These are phyloP conservation scores for Myiotriccus ornatus DNA, from an alignment of 2,797 vertebrate species.

Conservation along the genomic window DNA sequence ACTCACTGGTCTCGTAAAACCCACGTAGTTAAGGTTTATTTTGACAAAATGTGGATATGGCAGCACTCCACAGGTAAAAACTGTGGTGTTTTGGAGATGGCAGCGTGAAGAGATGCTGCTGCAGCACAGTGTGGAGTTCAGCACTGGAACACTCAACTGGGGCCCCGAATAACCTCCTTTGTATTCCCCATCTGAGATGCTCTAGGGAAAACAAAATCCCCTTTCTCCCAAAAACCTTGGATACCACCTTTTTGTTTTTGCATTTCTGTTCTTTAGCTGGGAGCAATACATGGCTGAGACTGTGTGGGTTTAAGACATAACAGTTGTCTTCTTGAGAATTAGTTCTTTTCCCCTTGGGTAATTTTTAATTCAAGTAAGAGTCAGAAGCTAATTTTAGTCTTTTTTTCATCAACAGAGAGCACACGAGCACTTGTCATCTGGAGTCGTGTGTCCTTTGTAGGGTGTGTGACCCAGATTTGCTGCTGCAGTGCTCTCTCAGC, in stretches of 20 bases:
- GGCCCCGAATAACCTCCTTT: not conserved
- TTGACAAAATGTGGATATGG: not conserved
- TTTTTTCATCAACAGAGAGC: constrained; percentile 19
- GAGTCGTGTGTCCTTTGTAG: constrained; percentile 27
- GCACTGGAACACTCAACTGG: not conserved
- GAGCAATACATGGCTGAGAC: not conserved
- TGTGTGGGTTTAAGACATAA: constrained; percentile 5
- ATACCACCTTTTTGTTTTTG: constrained; percentile 14
- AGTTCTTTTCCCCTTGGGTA: constrained; percentile 6
- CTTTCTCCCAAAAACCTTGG: not conserved
- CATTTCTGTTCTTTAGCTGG: not conserved
- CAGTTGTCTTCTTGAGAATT: constrained; percentile 18
- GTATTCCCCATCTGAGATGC: not conserved
- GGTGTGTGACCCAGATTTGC: constrained; percentile 53
- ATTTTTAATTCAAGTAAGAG: constrained; percentile 34
- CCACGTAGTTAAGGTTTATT: not conserved
- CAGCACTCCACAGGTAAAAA: not conserved
- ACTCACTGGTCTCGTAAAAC: not conserved
- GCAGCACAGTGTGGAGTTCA: not conserved
- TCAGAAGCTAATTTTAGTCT: constrained; percentile 52
- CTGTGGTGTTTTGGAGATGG: not conserved
- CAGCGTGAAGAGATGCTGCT: not conserved
- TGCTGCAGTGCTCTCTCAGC: constrained; percentile 8
- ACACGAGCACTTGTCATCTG: not conserved
- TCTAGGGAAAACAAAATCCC: not conserved